A percentile compares a stretch with the other conserved stretches of the same genome.
phyloP scores from a whole-genome alignment of 2,888 invertebrate species.

The Agriopis marginaria region DNA sequence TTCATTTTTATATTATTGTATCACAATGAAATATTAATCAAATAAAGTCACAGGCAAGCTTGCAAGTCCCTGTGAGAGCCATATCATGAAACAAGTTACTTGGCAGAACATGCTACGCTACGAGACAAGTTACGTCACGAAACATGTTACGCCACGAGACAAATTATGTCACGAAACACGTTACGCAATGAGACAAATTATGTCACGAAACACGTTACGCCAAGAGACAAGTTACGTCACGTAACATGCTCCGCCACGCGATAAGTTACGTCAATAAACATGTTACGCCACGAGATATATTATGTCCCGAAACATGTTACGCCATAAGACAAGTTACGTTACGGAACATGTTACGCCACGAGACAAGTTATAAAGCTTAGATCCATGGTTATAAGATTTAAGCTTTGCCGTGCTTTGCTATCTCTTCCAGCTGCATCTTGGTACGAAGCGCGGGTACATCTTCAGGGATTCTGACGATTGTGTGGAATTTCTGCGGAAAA shows the following conservation, averaged over 20 bases:
- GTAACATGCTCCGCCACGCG: background rate
- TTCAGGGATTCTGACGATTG: conserved; percentile 94
- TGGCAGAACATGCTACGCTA: background rate
- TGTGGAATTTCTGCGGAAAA: conserved; percentile 91
- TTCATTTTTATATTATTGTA: background rate
- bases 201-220: background rate
- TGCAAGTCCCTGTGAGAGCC: background rate
- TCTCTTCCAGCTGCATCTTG: conserved; percentile 90
- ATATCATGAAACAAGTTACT: background rate
- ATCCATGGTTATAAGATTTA: conserved; percentile 43
- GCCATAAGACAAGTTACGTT: background rate
- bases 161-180: background rate
- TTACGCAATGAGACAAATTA: background rate
- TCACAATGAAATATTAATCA: conserved; percentile 14
- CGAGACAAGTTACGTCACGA: background rate
- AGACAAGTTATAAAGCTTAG: background rate
- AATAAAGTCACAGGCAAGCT: conserved; percentile 15
- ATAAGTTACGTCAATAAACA: background rate
- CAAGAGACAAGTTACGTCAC: background rate
- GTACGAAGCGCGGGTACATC: conserved; percentile 91
- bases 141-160: background rate
- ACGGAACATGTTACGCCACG: background rate
- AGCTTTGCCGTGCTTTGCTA: conserved; percentile 70
- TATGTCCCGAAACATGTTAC: background rate
- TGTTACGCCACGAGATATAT: background rate